A percentile compares a stretch with the other conserved stretches of the same genome.
These are phyloP conservation scores for Allobates femoralis DNA, from an alignment of 2,797 vertebrate species.

Conservation along the genomic window DNA sequence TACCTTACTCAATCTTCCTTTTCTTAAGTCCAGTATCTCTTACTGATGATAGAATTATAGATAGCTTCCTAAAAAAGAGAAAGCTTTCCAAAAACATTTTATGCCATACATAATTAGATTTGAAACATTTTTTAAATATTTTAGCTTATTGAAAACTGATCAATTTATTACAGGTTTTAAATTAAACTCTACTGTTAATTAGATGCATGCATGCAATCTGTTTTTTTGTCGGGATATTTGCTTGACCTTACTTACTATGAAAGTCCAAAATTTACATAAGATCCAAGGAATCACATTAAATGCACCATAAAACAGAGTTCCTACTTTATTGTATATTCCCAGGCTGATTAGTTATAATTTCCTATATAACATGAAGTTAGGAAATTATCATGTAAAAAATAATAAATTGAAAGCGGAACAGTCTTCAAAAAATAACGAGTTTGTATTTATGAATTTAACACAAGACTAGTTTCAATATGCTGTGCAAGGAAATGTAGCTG, in stretches of 20 bases:
- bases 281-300: conserved; percentile 49
- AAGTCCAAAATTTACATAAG: conserved; percentile 24
- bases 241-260: background rate
- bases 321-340: conserved; percentile 43
- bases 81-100: background rate
- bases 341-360: conserved; percentile 49
- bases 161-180: background rate
- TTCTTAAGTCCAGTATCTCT: too few species aligned
- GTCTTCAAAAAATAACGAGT: conserved; percentile 27
- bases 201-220: background rate
- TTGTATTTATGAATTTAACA: conserved; percentile 52
- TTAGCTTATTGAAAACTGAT: background rate
- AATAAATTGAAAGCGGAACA: conserved; percentile 33
- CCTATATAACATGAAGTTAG: conserved; percentile 42
- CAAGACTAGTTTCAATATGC: conserved; percentile 47
- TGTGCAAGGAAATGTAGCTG: conserved; percentile 41
- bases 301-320: conserved; percentile 55
- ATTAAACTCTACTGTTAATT: background rate
- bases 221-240: background rate
- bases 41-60: too few species aligned
- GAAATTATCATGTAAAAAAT: conserved; percentile 38
- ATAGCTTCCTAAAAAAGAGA: too few species aligned
- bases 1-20: too few species aligned
- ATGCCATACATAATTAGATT: background rate
- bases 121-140: background rate